Conservation (phyloP, 2,888 invertebrate genomes). For the Xylota sylvarum region DNA sequence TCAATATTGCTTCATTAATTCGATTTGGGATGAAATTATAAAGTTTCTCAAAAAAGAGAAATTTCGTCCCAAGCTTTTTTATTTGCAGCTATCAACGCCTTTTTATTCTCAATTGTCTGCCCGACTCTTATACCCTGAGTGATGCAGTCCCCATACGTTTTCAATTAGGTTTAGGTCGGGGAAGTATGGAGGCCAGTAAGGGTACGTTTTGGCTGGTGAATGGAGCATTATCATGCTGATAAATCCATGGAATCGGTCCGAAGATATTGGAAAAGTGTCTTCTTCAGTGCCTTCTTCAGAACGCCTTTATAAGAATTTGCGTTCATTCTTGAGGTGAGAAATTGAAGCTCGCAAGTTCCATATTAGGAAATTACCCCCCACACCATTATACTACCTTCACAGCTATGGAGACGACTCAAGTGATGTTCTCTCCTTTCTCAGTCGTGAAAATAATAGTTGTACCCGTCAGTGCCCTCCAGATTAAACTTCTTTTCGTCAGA, state of each 20-base stretch:
- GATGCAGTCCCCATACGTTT: neutral
- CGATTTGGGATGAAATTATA: slow-evolving; percentile 3
- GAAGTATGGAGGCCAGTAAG: neutral
- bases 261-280: neutral
- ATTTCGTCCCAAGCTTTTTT: neutral
- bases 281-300: neutral
- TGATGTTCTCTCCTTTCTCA: neutral
- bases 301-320: neutral
- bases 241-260: neutral
- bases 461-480: neutral
- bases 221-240: neutral
- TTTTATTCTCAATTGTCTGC: neutral
- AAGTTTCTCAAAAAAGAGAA: neutral
- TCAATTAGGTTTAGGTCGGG: neutral
- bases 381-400: neutral
- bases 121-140: neutral
- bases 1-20: neutral
- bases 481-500: neutral
- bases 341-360: neutral
- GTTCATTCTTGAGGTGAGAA: slow-evolving; percentile 1
- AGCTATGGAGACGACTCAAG: slow-evolving; percentile 5
- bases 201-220: neutral
- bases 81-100: neutral
- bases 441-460: slow-evolving; percentile 11
- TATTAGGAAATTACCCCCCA: neutral